Conservation (phyloP, 2,888 invertebrate species). For the Agrochola lychnidis region DNA sequence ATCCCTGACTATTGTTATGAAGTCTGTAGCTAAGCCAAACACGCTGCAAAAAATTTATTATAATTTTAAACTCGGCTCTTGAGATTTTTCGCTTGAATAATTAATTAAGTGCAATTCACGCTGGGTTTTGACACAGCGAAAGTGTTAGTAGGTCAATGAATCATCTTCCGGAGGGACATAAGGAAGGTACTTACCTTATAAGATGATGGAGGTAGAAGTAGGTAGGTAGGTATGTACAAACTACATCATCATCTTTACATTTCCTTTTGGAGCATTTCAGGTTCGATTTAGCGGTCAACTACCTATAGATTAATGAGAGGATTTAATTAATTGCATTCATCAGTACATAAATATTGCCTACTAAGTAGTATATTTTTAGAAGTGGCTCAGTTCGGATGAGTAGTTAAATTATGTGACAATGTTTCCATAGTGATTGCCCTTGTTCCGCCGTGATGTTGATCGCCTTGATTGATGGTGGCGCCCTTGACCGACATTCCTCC, state of each 20-base stretch:
- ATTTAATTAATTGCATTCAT: background rate
- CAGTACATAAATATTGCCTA: background rate
- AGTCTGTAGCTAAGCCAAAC: slow-evolving; percentile 40
- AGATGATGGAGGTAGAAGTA: background rate
- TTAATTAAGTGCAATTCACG: slow-evolving; percentile 22
- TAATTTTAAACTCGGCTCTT: slow-evolving; percentile 16
- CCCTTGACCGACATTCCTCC: slow-evolving; percentile 64
- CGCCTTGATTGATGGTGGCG: slow-evolving; percentile 57
- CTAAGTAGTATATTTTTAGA: slow-evolving; percentile 16
- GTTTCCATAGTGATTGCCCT: slow-evolving; percentile 55
- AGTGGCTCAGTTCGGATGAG: slow-evolving; percentile 35
- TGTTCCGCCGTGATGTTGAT: slow-evolving; percentile 55
- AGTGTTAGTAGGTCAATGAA: slow-evolving; percentile 22
- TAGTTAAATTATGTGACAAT: slow-evolving; percentile 54
- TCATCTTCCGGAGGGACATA: background rate
- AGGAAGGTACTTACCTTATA: background rate
- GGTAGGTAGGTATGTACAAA: background rate
- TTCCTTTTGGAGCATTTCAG: background rate
- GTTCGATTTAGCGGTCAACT: background rate
- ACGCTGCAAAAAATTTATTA: slow-evolving; percentile 8
- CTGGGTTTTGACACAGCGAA: slow-evolving; percentile 17
- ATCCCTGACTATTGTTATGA: slow-evolving; percentile 61
- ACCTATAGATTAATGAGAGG: background rate
- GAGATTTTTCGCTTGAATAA: slow-evolving; percentile 1
- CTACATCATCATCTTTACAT: background rate